Conservation (phyloP, 1,140 invertebrate genomes). For the Tribolium madens region DNA sequence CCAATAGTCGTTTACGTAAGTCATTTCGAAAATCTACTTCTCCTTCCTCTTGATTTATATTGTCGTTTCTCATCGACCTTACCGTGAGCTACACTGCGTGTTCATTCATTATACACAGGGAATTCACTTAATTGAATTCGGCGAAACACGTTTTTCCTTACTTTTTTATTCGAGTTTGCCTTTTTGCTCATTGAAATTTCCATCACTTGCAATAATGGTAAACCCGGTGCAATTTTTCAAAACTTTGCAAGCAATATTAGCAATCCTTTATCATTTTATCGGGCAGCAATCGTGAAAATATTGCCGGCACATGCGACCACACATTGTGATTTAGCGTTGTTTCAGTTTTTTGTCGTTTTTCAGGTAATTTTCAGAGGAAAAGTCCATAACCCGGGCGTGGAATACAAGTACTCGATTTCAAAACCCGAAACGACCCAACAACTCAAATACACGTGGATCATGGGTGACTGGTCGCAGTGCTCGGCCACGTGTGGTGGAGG, state of each 20-base stretch:
- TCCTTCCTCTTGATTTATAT: slow-evolving; percentile 40
- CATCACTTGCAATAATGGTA: neutral
- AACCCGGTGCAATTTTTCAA: neutral
- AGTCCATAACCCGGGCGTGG: slow-evolving; percentile 81
- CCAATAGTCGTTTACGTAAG: slow-evolving; percentile 86
- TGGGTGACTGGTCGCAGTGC: slow-evolving; percentile 84
- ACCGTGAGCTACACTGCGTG: slow-evolving; percentile 23
- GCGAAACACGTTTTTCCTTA: slow-evolving; percentile 18
- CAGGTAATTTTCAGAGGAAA: slow-evolving; percentile 86
- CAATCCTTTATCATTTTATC: neutral
- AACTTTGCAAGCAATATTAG: neutral
- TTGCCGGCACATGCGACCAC: slow-evolving; percentile 9
- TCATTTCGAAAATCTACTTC: slow-evolving; percentile 52
- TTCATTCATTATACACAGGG: slow-evolving; percentile 30
- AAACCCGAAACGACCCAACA: slow-evolving; percentile 71
- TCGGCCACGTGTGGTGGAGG: slow-evolving; percentile 83
- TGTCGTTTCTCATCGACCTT: slow-evolving; percentile 42
- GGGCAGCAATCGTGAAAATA: neutral
- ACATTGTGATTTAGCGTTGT: neutral
- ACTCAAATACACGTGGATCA: slow-evolving; percentile 78
- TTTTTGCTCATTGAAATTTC: too few relatives aligned
- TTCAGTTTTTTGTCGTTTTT: slow-evolving; percentile 52
- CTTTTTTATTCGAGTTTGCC: neutral
- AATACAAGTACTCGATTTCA: slow-evolving; percentile 86
- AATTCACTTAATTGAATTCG: slow-evolving; percentile 32